phyloP scores from a whole-genome alignment of 1,140 invertebrate genomes.

The Augochlora pura region DNA sequence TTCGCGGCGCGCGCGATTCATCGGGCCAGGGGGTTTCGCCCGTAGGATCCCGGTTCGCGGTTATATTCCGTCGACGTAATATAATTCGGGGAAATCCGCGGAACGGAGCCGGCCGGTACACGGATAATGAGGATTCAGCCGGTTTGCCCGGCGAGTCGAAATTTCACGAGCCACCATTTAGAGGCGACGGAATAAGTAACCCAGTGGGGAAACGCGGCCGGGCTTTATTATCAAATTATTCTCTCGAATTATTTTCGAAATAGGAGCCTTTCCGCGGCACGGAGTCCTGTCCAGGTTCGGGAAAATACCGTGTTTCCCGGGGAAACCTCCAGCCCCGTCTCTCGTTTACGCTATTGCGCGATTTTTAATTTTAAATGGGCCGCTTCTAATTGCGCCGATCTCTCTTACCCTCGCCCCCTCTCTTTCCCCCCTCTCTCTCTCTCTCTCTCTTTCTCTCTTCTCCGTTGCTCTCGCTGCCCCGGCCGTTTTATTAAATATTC shows the following conservation, averaged over 20 bases:
- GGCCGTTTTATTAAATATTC: not conserved
- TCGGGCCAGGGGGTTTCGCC: not conserved
- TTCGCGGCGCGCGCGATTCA: constrained; percentile 23
- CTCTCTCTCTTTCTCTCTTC: too few species aligned
- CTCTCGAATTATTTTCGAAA: constrained; percentile 41
- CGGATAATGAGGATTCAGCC: constrained; percentile 39
- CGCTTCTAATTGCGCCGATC: not conserved
- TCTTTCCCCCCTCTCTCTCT: too few species aligned
- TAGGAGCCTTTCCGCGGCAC: constrained; percentile 2
- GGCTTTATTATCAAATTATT: constrained; percentile 37
- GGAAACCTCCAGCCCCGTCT: not conserved
- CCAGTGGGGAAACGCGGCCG: not conserved
- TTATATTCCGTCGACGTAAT: constrained; percentile 23
- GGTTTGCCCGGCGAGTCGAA: not conserved
- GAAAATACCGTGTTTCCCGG: not conserved
- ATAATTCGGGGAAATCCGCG: constrained; percentile 43
- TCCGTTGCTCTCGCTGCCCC: not conserved
- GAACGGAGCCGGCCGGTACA: not conserved
- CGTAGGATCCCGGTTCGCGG: not conserved
- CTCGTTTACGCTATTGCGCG: not conserved
- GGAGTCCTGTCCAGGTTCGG: not conserved
- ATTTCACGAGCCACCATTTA: constrained; percentile 29
- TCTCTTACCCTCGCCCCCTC: not conserved
- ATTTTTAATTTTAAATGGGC: not conserved
- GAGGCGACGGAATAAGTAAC: constrained; percentile 24